A percentile compares a stretch with the other conserved stretches of the same genome.
Conservation (phyloP, 2,888 invertebrate genomes). For the Ernsta delagoae region DNA sequence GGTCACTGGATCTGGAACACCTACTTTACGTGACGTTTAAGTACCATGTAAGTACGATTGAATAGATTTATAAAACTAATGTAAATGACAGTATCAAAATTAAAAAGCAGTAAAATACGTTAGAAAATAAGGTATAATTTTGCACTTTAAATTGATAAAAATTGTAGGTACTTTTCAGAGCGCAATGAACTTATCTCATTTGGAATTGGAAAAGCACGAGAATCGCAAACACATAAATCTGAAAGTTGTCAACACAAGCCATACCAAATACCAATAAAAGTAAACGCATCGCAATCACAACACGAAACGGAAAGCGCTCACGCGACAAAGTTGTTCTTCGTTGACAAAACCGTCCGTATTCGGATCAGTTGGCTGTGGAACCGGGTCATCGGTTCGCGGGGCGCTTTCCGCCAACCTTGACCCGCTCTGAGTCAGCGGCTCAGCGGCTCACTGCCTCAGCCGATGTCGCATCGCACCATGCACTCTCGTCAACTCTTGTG, state of each 20-base stretch:
- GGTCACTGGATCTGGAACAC: background rate
- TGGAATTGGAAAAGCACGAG: background rate
- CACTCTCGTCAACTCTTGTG: conserved; percentile 18
- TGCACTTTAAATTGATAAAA: no score
- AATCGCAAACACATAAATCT: background rate
- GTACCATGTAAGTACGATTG: background rate
- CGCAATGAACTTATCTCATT: background rate
- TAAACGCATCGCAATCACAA: background rate
- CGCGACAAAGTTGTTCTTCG: conserved; percentile 30
- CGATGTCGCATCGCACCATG: conserved; percentile 37
- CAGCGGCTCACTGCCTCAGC: conserved; percentile 54
- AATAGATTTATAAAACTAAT: background rate
- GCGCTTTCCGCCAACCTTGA: conserved; percentile 59
- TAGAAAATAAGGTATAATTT: no score
- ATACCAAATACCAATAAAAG: background rate
- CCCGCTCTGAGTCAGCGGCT: conserved; percentile 48
- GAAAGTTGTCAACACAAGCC: background rate
- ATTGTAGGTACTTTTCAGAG: no score
- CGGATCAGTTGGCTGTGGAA: conserved; percentile 55
- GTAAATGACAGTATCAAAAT: no score
- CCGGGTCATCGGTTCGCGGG: conserved; percentile 61
- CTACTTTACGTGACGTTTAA: background rate
- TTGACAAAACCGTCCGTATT: conserved; percentile 48
- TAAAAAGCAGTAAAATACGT: no score
- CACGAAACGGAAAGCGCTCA: conserved; percentile 16